Conservation (phyloP, 2,113 vertebrate species). For the Anolis sagrei region DNA sequence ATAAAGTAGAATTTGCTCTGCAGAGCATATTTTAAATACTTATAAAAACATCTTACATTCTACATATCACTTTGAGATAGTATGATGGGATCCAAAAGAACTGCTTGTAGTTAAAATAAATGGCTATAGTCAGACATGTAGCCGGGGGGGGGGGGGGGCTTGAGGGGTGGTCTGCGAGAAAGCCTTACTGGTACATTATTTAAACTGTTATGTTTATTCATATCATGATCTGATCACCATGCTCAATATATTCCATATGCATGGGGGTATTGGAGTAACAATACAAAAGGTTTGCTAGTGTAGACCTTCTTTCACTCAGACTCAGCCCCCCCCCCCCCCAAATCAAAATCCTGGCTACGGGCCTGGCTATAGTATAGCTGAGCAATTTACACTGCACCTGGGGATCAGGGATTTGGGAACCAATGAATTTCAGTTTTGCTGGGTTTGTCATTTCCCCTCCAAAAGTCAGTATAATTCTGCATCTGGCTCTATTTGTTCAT, state of each 20-base stretch:
- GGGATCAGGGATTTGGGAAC: not conserved
- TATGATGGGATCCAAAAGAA: slow-evolving; percentile 65
- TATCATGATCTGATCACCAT: too few species aligned
- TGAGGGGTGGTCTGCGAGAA: too few species aligned
- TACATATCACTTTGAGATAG: slow-evolving; percentile 61
- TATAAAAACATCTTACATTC: slow-evolving; percentile 55
- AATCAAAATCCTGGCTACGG: too few species aligned
- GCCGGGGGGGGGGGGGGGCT: too few species aligned
- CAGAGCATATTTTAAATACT: not conserved
- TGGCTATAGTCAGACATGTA: too few species aligned
- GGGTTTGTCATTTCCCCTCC: not conserved
- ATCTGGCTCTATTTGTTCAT: not conserved
- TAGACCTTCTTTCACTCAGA: too few species aligned
- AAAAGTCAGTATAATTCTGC: not conserved
- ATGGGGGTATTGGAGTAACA: too few species aligned
- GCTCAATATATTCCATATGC: too few species aligned
- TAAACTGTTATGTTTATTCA: too few species aligned
- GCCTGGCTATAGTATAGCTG: not conserved
- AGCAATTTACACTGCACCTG: not conserved
- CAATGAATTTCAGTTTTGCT: not conserved
- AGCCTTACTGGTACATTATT: too few species aligned
- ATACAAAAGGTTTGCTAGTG: too few species aligned
- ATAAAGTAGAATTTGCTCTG: not conserved
- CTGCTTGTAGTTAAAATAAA: slow-evolving; percentile 49
- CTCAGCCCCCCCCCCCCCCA: too few species aligned